A percentile compares a stretch with the other conserved stretches of the same genome.
phyloP scores from a whole-genome alignment of 2,888 invertebrate species.

The Tryphoninae sp. region DNA sequence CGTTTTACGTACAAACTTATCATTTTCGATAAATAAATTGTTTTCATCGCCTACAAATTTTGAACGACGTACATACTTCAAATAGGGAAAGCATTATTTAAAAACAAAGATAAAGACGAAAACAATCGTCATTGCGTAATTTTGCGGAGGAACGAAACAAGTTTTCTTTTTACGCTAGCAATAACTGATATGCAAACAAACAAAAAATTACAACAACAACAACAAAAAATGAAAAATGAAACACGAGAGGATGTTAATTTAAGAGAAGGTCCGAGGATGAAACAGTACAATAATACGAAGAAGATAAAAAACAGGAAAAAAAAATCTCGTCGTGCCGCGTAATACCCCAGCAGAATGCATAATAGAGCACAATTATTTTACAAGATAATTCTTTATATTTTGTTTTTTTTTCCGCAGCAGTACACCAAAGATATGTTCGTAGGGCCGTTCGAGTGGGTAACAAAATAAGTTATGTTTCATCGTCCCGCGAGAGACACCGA shows the following conservation, averaged over 20 bases:
- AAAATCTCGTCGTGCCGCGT: conserved; percentile 68
- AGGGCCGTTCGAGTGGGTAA: conserved; percentile 71
- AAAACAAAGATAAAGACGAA: not conserved
- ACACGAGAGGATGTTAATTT: conserved; percentile 47
- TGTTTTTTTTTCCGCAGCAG: conserved; percentile 78
- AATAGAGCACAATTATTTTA: conserved; percentile 67
- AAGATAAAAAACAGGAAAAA: conserved; percentile 44
- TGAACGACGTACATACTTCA: conserved; percentile 20
- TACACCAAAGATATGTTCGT: conserved; percentile 78
- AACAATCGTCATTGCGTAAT: conserved; percentile 27
- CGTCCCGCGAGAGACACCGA: conserved; percentile 43
- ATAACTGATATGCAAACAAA: conserved; percentile 36
- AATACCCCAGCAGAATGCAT: conserved; percentile 79
- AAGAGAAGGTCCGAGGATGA: conserved; percentile 52
- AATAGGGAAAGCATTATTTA: not conserved
- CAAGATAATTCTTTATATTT: conserved; percentile 83
- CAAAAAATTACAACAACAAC: conserved; percentile 8
- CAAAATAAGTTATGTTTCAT: conserved; percentile 65
- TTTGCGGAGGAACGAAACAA: conserved; percentile 50
- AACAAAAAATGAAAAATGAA: not conserved
- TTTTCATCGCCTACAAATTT: not conserved
- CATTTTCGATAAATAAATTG: not conserved
- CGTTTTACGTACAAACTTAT: conserved; percentile 39
- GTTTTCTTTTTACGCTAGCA: conserved; percentile 51
- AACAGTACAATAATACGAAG: conserved; percentile 59